Evolutionary conservation across 2,797 vertebrate species (phyloP), one percentile per base, ranked within the genome.

Genomic region (Enoplosus armatus): DNA sequence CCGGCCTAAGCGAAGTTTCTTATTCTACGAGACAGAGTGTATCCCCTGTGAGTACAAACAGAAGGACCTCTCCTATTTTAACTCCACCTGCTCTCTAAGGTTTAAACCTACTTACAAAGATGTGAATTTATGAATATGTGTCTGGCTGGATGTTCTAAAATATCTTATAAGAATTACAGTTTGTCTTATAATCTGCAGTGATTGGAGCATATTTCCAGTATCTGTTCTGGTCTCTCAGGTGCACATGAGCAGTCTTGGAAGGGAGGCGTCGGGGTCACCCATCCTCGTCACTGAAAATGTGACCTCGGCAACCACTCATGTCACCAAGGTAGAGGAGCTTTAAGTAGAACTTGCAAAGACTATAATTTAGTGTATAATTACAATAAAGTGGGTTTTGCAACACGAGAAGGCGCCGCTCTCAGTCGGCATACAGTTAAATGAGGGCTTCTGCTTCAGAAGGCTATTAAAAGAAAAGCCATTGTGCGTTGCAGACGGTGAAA

Each of bases 261-360:
- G 94, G 91, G 95, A 96, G 56, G 65, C 90, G 5, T 73, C 94
- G 2, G 91, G 93, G 24, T 95, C 94, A 2, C 94, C 95, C 58
- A 89, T 96, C 66, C 92, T 95, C 7, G 89, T 94, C 53, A 90
- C 97, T 4, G 98, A 99, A 96, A 99, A 97, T 5, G 97, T 99
- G 90, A 98, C 98, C 84, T 98, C 98, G 69, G 98, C 98, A 75
- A 99, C 98, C 92, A 99, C 98, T 77, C 98, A 99, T 0, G 97
- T 99, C 88, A 97, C 97, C 83, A 99, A 99, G 97, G 98, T 99
- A 95, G 92, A 91, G 87, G 87, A 11, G 56, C 39, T 0, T 7
- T 37, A 22, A 62, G 56, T n/a, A 45, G 39, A 74, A 64, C 50
- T 29, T 16, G 24, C 5, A 35, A 79, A 73, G 56, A 24, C 8